Conservation (phyloP, 1,140 invertebrate genomes). For the Adoxophyes honmai region DNA sequence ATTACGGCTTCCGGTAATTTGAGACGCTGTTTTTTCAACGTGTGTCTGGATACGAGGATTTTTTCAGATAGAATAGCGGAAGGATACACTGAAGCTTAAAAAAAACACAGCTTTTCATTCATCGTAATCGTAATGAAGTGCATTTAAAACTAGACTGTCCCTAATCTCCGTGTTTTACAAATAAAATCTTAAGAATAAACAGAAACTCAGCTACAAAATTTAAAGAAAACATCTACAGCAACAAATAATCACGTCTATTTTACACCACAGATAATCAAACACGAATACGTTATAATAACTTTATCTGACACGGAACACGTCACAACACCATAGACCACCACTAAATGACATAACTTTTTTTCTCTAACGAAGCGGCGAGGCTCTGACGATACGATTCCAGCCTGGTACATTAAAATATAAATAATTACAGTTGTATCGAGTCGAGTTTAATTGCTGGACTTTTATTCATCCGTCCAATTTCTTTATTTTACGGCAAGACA, state of each 20-base stretch:
- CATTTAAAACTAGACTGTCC: no score
- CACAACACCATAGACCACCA: conserved; percentile 5
- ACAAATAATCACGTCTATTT: no score
- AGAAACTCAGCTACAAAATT: no score
- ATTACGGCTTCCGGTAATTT: conserved; percentile 44
- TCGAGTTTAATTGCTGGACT: conserved; percentile 55
- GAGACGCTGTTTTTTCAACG: neutral
- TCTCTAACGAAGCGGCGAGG: conserved; percentile 44
- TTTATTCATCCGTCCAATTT: conserved; percentile 64
- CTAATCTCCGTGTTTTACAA: no score
- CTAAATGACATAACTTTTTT: conserved; percentile 15
- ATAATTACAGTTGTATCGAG: conserved; percentile 53
- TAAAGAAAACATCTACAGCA: no score
- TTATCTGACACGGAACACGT: neutral
- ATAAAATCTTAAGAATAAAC: no score
- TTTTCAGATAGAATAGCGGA: no score
- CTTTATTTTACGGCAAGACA: conserved; percentile 71
- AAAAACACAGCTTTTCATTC: no score
- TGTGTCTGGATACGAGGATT: no score
- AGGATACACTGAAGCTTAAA: no score
- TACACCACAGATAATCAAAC: no score
- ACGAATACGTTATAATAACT: neutral
- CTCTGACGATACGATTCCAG: conserved; percentile 36
- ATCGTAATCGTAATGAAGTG: no score
- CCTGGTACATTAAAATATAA: conserved; percentile 63